A percentile compares a stretch with the other conserved stretches of the same genome.
phyloP scores from a whole-genome alignment of 1,140 invertebrate genomes.

The Heterodera carotae region DNA sequence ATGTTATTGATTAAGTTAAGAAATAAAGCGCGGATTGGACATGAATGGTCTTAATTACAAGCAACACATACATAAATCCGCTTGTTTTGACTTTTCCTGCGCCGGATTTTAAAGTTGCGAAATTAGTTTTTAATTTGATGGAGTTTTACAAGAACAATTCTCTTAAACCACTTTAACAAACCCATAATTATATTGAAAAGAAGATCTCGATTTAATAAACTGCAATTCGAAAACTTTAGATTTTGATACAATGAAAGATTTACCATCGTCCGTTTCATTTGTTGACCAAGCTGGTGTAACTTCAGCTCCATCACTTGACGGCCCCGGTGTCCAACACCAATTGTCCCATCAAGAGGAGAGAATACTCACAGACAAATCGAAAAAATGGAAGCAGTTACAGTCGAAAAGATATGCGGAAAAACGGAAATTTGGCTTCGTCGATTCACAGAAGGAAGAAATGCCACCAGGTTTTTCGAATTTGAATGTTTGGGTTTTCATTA shows the following conservation, averaged over 20 bases:
- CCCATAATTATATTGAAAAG: no score
- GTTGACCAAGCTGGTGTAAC: slow-evolving; percentile 16
- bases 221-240: no score
- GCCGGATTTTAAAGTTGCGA: no score
- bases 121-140: no score
- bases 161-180: no score
- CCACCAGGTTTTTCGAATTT: slow-evolving; percentile 74
- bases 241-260: slow-evolving; percentile 14
- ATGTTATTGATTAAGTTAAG: no score
- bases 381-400: slow-evolving; percentile 98
- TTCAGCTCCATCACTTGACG: slow-evolving; percentile 21
- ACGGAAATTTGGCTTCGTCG: slow-evolving; percentile 95
- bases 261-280: slow-evolving; percentile 21
- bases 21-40: no score
- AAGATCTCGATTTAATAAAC: no score
- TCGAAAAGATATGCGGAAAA: slow-evolving; percentile 96
- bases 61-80: no score
- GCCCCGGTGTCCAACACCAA: neutral
- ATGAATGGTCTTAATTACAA: no score
- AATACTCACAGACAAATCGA: slow-evolving; percentile 71
- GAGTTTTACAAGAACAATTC: no score
- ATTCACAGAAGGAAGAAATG: slow-evolving; percentile 99
- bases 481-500: neutral
- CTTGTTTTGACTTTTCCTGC: no score
- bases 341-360: slow-evolving; percentile 29